Conservation (phyloP, 2,113 vertebrate species). For the Coracopsis vasa region DNA sequence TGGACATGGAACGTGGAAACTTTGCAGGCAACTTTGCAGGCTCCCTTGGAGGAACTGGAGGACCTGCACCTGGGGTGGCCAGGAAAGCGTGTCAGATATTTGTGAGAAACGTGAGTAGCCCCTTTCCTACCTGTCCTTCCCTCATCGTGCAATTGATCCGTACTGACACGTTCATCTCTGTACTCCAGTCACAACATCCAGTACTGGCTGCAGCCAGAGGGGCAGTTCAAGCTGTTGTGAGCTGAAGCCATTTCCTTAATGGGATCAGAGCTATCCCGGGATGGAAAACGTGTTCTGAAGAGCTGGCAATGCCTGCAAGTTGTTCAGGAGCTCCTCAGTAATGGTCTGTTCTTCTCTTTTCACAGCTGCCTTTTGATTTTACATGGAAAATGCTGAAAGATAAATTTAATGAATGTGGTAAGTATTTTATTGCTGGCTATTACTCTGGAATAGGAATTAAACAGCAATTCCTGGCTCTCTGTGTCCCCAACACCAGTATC, state of each 20-base stretch:
- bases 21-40: constrained; percentile 89
- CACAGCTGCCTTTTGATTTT: constrained; percentile 95
- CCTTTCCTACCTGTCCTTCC: neutral
- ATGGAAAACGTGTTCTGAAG: accelerated
- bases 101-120: constrained; percentile 92
- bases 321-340: neutral
- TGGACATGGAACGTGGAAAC: constrained; percentile 90
- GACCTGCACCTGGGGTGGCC: constrained; percentile 83
- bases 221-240: neutral
- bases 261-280: neutral
- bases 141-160: no score
- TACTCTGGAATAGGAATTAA: neutral
- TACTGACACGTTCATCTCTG: accelerated
- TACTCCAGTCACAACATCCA: accelerated
- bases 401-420: constrained; percentile 95
- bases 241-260: neutral
- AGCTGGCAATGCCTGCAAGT: neutral
- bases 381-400: constrained; percentile 99
- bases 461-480: neutral
- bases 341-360: neutral
- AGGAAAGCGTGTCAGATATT: constrained; percentile 98
- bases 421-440: constrained; percentile 10
- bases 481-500: neutral
- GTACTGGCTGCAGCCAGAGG: accelerated
- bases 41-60: constrained; percentile 81